Evolutionary conservation across 2,797 vertebrate species (phyloP).

Genomic region (Onychomys arenicola): DNA sequence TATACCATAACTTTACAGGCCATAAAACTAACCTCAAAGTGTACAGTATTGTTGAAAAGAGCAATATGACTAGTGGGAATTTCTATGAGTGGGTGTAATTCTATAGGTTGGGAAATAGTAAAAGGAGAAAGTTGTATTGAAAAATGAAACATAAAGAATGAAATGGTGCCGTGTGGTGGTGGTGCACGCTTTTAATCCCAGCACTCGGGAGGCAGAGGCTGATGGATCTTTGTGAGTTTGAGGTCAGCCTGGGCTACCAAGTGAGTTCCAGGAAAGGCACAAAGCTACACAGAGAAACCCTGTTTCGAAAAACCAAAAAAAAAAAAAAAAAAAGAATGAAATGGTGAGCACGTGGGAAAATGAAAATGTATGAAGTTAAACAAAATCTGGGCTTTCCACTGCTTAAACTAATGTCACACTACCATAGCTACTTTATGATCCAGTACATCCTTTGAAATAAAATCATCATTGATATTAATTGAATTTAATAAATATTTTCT

Average conservation of each 20-base stretch:
- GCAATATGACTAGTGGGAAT: not conserved
- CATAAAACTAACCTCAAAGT: not conserved
- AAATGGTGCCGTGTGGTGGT: too few species aligned
- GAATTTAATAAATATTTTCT: conserved; percentile 16
- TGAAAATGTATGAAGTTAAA: conserved; percentile 9
- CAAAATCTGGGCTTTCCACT: not conserved
- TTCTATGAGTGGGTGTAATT: not conserved
- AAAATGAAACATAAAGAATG: conserved; percentile 45
- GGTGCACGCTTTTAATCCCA: too few species aligned
- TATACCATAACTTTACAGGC: not conserved
- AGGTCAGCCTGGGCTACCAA: too few species aligned
- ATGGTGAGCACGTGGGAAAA: not conserved
- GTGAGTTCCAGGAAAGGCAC: too few species aligned
- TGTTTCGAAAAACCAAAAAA: too few species aligned
- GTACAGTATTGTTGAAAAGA: not conserved
- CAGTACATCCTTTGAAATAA: conserved; percentile 10
- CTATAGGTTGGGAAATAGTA: conserved; percentile 1
- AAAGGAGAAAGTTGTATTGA: not conserved
- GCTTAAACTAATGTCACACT: not conserved
- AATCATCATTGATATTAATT: conserved; percentile 46
- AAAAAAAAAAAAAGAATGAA: conserved; percentile 52
- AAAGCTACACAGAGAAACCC: too few species aligned
- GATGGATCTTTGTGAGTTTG: too few species aligned
- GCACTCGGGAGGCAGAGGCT: too few species aligned
- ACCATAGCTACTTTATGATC: not conserved